Conservation (phyloP, 2,888 invertebrate genomes). For the Pristionchus entomophagus region DNA sequence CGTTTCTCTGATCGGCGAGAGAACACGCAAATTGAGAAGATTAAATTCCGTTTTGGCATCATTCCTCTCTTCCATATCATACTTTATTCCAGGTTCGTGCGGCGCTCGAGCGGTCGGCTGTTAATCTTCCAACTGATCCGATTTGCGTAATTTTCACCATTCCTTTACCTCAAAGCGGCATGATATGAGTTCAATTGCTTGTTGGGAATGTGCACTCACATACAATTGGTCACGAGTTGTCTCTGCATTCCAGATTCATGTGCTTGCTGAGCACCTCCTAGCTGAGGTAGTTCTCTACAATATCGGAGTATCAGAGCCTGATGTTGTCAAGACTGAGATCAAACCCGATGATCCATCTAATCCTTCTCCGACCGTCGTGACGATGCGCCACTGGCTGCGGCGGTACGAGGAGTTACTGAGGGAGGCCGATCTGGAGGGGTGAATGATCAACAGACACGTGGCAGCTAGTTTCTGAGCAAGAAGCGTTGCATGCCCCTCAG, state of each 20-base stretch:
- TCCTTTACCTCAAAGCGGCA: background rate
- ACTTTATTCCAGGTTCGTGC: background rate
- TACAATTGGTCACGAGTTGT: background rate
- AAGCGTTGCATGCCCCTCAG: background rate
- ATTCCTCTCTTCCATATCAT: background rate
- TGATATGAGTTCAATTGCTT: background rate
- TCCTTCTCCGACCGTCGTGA: background rate
- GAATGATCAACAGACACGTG: no score
- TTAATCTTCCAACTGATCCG: background rate
- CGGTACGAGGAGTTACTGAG: conserved; percentile 3
- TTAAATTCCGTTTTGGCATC: no score
- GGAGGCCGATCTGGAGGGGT: conserved; percentile 12
- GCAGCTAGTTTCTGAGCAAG: background rate
- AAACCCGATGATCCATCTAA: background rate
- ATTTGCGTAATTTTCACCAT: background rate
- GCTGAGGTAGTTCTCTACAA: background rate
- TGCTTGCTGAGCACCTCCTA: background rate
- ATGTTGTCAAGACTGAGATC: no score
- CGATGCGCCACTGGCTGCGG: background rate
- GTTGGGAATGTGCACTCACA: background rate
- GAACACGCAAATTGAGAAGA: no score
- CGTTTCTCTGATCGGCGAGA: no score
- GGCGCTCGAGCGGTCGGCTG: background rate
- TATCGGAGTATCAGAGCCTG: background rate
- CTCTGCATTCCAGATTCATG: background rate